These are phyloP conservation scores for Sminthurides aquaticus DNA, from an alignment of 2,888 invertebrate species.

Conservation along the genomic window DNA sequence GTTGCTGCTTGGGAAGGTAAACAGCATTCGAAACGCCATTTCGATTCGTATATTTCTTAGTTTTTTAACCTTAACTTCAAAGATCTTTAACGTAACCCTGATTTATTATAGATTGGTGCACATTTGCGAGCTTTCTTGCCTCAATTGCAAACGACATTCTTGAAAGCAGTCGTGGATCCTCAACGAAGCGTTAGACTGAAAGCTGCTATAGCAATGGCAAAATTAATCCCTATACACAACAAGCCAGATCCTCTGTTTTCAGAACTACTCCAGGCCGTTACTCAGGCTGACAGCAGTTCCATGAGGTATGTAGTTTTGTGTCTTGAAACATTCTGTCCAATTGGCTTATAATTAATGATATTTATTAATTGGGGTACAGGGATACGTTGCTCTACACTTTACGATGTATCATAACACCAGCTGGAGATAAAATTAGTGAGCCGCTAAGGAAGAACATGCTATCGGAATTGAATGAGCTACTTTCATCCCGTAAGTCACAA, in stretches of 20 bases:
- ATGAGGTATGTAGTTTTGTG: slow-evolving; percentile 59
- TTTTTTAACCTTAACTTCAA: not conserved
- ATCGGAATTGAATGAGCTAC: slow-evolving; percentile 52
- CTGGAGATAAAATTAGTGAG: slow-evolving; percentile 83
- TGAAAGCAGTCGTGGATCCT: slow-evolving; percentile 87
- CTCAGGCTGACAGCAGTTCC: slow-evolving; percentile 72
- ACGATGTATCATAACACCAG: slow-evolving; percentile 71
- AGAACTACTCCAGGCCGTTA: slow-evolving; percentile 80
- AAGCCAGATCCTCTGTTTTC: slow-evolving; percentile 90
- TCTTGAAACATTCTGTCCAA: no score
- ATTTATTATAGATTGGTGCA: slow-evolving; percentile 65
- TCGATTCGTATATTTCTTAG: not conserved
- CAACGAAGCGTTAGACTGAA: slow-evolving; percentile 79
- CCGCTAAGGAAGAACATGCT: slow-evolving; percentile 66
- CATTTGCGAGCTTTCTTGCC: slow-evolving; percentile 97
- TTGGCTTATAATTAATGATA: not conserved
- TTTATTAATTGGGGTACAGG: slow-evolving; percentile 50
- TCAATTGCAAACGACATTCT: slow-evolving; percentile 95
- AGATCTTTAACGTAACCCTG: not conserved
- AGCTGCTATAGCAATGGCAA: slow-evolving; percentile 78
- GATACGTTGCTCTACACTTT: slow-evolving; percentile 91
- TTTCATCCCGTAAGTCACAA: slow-evolving; percentile 14
- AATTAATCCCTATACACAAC: slow-evolving; percentile 83
- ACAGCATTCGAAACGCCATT: slow-evolving; percentile 2
- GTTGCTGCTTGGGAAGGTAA: slow-evolving; percentile 78